Percentiles rank a stretch among this genome's conserved stretches.
phyloP scores from a whole-genome alignment of 2,888 invertebrate genomes.

The Heteropelma amictum region DNA sequence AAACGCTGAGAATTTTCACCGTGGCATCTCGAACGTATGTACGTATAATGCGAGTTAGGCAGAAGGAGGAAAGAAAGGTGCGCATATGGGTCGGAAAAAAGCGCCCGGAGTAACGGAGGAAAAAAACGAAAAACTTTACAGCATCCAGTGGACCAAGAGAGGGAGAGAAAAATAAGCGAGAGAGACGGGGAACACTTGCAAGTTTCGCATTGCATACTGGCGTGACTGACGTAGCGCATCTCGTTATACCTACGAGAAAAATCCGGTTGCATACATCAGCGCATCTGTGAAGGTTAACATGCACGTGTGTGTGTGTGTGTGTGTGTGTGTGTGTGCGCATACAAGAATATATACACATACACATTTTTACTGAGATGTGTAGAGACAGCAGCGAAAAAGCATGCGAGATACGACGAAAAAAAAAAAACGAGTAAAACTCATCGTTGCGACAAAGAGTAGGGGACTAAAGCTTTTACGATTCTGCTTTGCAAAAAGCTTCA shows the following conservation, averaged over 20 bases:
- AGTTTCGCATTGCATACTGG: constrained; percentile 32
- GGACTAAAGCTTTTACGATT: constrained; percentile 50
- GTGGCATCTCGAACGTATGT: constrained; percentile 19
- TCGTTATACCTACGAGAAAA: constrained; percentile 48
- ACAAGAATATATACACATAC: neutral
- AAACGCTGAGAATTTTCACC: constrained; percentile 20
- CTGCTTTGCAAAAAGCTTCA: constrained; percentile 36
- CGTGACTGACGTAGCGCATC: constrained; percentile 50
- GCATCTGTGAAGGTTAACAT: constrained; percentile 6
- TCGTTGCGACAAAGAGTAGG: constrained; percentile 8
- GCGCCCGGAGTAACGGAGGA: neutral
- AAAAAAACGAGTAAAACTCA: constrained; percentile 17
- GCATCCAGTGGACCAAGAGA: constrained; percentile 9
- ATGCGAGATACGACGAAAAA: constrained; percentile 18
- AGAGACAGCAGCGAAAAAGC: constrained; percentile 4
- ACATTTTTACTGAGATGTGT: neutral
- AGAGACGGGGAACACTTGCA: constrained; percentile 12
- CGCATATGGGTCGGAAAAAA: neutral
- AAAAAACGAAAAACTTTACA: constrained; percentile 1
- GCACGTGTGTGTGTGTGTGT: too few relatives aligned
- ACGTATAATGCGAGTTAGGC: neutral
- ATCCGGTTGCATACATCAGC: constrained; percentile 49
- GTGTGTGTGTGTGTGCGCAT: too few relatives aligned
- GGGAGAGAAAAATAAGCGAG: constrained; percentile 1
- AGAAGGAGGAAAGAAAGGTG: neutral